Evolutionary conservation across 2,113 vertebrate species (phyloP).

Genomic region (Charina bottae): DNA sequence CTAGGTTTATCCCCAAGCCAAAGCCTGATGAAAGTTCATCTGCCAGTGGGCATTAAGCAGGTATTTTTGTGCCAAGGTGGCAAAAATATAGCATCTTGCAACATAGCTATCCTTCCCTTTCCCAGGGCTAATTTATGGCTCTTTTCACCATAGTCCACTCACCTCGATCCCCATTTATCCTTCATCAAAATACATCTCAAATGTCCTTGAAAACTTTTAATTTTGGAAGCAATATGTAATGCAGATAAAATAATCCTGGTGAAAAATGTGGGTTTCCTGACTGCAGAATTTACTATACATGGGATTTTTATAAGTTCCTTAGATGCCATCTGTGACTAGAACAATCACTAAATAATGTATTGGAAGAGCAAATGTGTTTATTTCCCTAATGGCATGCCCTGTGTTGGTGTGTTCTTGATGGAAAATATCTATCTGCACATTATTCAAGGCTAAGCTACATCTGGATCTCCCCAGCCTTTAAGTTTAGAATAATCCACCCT

Average conservation of each 20-base stretch:
- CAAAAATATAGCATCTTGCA: neutral
- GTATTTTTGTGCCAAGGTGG: neutral
- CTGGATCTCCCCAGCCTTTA: neutral
- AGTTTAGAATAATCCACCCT: neutral
- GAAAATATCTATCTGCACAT: neutral
- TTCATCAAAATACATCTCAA: neutral
- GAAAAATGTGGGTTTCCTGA: neutral
- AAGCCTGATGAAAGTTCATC: neutral
- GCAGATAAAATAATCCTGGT: neutral
- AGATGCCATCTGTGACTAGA: neutral
- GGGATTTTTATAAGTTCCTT: neutral
- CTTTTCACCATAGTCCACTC: neutral
- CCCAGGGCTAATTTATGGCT: neutral
- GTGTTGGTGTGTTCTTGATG: neutral
- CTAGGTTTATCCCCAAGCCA: neutral
- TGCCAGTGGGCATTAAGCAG: neutral
- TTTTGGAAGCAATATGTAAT: neutral
- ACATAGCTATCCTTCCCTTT: neutral
- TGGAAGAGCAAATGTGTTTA: neutral
- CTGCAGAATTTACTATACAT: neutral
- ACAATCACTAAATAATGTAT: neutral
- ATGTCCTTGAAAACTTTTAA: neutral
- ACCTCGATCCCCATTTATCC: neutral
- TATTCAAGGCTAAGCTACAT: neutral
- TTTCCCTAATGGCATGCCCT: neutral